phyloP scores from a whole-genome alignment of 2,888 invertebrate species.

The Petrolisthes cinctipes region DNA sequence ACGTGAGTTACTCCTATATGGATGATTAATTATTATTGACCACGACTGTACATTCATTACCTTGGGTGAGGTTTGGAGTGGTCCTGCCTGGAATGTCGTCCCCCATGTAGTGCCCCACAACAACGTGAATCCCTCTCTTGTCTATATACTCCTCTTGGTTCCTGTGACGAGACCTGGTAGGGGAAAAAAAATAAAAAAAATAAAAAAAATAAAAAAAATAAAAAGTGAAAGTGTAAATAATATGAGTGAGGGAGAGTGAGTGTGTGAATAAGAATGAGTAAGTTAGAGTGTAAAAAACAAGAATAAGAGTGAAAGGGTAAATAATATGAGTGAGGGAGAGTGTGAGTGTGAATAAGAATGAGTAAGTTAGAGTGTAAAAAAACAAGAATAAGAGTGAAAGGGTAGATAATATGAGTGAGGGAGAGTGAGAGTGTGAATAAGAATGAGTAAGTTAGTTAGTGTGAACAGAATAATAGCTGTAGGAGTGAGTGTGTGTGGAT shows the following conservation, averaged over 20 bases:
- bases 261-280: too few relatives aligned
- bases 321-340: too few relatives aligned
- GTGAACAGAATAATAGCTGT: neutral
- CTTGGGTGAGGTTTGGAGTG: conserved; percentile 81
- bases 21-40: too few relatives aligned
- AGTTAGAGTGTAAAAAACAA: neutral
- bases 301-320: too few relatives aligned
- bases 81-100: conserved; percentile 74
- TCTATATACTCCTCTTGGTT: conserved; percentile 79
- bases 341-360: too few relatives aligned
- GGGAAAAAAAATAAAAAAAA: neutral
- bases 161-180: conserved; percentile 44
- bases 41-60: too few relatives aligned
- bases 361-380: neutral
- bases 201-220: neutral
- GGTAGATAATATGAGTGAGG: too few relatives aligned
- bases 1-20: too few relatives aligned
- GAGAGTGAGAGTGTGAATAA: neutral
- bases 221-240: too few relatives aligned
- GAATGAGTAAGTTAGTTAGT: neutral
- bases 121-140: conserved; percentile 82
- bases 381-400: too few relatives aligned
- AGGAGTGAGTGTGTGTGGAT: neutral
- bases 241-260: too few relatives aligned
- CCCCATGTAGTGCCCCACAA: conserved; percentile 90